Conservation (phyloP, 2,888 invertebrate species). For the Meandrusa payeni region DNA sequence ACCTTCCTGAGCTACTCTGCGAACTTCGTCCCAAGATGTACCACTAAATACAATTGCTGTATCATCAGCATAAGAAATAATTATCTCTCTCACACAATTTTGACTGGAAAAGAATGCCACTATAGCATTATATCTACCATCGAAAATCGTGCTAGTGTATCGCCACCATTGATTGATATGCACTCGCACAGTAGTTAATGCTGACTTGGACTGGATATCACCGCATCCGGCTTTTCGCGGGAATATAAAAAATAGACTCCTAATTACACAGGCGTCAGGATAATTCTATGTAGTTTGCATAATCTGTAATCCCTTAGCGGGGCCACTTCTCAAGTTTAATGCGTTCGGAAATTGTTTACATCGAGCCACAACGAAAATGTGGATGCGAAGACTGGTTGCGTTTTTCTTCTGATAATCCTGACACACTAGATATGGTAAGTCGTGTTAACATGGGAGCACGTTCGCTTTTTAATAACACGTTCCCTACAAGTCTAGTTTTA, state of each 20-base stretch:
- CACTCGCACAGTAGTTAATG: background rate
- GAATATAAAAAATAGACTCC: constrained; percentile 9
- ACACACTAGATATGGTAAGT: constrained; percentile 3
- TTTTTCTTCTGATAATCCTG: constrained; percentile 3
- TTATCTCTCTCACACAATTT: no score
- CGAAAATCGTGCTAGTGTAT: constrained; percentile 4
- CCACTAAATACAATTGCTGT: no score
- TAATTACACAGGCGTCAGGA: constrained; percentile 15
- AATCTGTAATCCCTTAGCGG: constrained; percentile 16
- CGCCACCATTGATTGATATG: background rate
- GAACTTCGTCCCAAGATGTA: no score
- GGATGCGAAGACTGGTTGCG: background rate
- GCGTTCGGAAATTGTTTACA: constrained; percentile 3
- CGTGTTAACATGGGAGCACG: background rate
- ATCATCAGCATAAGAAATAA: no score
- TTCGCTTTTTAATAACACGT: constrained; percentile 7
- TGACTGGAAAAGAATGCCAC: no score
- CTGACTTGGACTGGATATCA: constrained; percentile 1
- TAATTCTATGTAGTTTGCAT: constrained; percentile 19
- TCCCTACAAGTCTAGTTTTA: background rate
- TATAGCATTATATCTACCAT: no score
- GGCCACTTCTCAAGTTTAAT: constrained; percentile 4
- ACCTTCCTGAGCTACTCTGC: no score
- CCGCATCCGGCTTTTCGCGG: constrained; percentile 17
- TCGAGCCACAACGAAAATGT: background rate